Evolutionary conservation across 2,888 invertebrate genomes (phyloP), one percentile per base, ranked within the genome.

Genomic region (Cephalotes varians): DNA sequence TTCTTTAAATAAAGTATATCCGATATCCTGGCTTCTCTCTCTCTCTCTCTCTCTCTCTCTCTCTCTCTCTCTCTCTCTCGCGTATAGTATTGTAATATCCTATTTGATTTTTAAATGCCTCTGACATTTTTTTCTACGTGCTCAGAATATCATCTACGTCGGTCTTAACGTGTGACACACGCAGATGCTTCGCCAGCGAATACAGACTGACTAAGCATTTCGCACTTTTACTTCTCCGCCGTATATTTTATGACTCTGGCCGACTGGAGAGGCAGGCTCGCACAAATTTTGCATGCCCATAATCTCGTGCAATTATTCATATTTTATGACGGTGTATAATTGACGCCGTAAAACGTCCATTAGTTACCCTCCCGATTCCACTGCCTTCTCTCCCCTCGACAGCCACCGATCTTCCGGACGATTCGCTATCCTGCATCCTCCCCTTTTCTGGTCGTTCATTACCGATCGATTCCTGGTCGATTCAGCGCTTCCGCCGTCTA

Each of bases 331-430:
- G 88, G 88, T 90, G 90, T 92, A 92, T 93, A 93, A 93, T 93
- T 92, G 92, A 92, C 91, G 93, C 89, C 91, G 90, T 92, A 92
- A 93, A 93, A 92, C 88, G 91, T 92, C 92, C 92, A 93, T 93
- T 93, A 92, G 92, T 92, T 92, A 91, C 82, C 90, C 89, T 89
- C 89, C 87, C 86, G 84, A 86, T 88, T 84, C 86, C 65, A 65
- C 81, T 54, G 47, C 69, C 54, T 40, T 44, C 12, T 47, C 79
- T 44, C 67, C 31, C 49, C 31, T 44, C 31, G 54, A 77, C 40
- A 54, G 67, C 37, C 28, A 34, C 64, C 15, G 60, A 40, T 73
- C 73, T 84, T 81, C 79, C 83, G 73, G 73, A 83, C 81, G 77
- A 81, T 86, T 85, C 83, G 64, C 82, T 54, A 44, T 21, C 56